Conservation (phyloP, 1,140 invertebrate genomes). For the Sesamia nonagrioides region DNA sequence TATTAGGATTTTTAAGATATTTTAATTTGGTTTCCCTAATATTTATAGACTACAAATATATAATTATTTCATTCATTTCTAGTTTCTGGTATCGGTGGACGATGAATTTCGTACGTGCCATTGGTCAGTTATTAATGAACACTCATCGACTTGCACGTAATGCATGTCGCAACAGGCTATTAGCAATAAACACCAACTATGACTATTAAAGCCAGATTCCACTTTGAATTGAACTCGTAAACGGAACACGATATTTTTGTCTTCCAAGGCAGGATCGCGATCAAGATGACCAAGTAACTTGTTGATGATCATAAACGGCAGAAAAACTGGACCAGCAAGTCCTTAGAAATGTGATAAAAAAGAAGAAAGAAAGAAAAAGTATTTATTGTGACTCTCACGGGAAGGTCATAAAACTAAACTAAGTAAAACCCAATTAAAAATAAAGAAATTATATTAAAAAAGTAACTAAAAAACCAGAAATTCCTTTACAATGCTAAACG, state of each 20-base stretch:
- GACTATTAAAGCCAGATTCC: constrained; percentile 43
- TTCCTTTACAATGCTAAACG: too few species aligned
- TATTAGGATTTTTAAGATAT: too few species aligned
- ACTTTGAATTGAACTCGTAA: constrained; percentile 4
- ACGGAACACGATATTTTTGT: background rate
- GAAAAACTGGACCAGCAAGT: constrained; percentile 8
- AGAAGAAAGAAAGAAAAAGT: too few species aligned
- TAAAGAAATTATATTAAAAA: too few species aligned
- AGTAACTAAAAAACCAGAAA: too few species aligned
- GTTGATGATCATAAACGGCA: constrained; percentile 9
- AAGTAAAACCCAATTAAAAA: too few species aligned
- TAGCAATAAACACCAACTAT: constrained; percentile 50
- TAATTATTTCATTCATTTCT: constrained; percentile 44
- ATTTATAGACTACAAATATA: too few species aligned
- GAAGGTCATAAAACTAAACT: too few species aligned
- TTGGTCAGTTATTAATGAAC: constrained; percentile 36
- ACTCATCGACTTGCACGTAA: constrained; percentile 51
- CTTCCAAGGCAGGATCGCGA: background rate
- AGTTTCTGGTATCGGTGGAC: background rate
- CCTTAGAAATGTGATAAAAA: too few species aligned
- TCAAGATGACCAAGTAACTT: background rate
- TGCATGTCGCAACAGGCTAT: constrained; percentile 53
- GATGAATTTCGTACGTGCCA: constrained; percentile 44
- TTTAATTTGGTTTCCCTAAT: too few species aligned
- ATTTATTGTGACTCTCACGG: too few species aligned